These are phyloP conservation scores for Pteronura brasiliensis DNA, from an alignment of 2,113 vertebrate species.

Conservation along the genomic window DNA sequence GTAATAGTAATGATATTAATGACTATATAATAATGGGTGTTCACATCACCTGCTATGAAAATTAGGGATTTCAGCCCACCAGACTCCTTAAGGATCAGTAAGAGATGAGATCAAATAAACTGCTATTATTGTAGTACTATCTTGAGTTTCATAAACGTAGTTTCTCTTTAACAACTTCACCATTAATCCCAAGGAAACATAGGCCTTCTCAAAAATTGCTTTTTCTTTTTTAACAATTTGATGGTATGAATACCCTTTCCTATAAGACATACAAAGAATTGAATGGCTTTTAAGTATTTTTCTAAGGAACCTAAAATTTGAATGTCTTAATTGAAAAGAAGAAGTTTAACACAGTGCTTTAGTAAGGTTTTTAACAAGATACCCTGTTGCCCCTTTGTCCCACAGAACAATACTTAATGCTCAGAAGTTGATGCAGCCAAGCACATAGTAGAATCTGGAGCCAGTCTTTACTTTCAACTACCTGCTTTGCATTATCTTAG, in stretches of 20 bases:
- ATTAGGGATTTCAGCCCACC: not conserved
- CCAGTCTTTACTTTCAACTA: not conserved
- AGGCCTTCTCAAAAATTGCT: not conserved
- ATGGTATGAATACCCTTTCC: not conserved
- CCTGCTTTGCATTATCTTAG: not conserved
- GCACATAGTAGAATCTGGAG: fast-evolving
- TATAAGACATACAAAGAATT: slow-evolving; percentile 6
- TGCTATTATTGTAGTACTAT: not conserved
- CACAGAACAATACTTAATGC: not conserved
- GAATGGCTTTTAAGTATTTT: not conserved
- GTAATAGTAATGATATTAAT: not conserved
- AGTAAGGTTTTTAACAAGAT: not conserved
- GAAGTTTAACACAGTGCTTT: not conserved
- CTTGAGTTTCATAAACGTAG: not conserved
- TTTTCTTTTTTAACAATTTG: not conserved
- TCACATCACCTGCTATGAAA: not conserved
- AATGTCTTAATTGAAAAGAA: not conserved
- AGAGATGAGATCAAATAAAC: not conserved
- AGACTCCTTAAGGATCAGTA: not conserved
- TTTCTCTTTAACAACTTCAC: not conserved
- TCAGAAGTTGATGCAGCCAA: not conserved
- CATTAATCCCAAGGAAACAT: not conserved
- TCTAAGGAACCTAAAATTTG: not conserved
- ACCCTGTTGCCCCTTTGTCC: not conserved
- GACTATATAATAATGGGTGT: not conserved